Evolutionary conservation across 2,888 invertebrate species (phyloP).

Genomic region (Agapetus fuscipes): DNA sequence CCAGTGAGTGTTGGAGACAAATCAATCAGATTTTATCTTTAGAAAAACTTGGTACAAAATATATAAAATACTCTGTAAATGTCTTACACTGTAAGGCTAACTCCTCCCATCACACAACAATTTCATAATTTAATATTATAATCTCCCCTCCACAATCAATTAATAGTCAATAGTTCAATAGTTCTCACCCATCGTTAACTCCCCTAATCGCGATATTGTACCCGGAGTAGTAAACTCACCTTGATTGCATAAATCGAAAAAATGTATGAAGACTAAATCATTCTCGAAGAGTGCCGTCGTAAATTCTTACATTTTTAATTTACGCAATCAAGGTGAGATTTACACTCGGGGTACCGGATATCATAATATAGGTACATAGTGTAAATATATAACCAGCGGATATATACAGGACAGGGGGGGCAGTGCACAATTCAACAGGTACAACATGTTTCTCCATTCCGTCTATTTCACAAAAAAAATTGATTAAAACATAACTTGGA

Average conservation of each 20-base stretch:
- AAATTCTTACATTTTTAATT: no score
- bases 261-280: no score
- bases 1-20: slow-evolving; percentile 36
- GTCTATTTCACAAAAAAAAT: slow-evolving; percentile 29
- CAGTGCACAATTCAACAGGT: slow-evolving; percentile 21
- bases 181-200: neutral
- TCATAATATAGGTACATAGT: slow-evolving; percentile 6
- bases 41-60: slow-evolving; percentile 50
- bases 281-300: no score
- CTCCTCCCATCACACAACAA: slow-evolving; percentile 27
- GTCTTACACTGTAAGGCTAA: slow-evolving; percentile 48
- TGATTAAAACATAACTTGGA: slow-evolving; percentile 32
- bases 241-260: no score
- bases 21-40: slow-evolving; percentile 49
- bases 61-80: slow-evolving; percentile 51
- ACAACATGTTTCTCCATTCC: slow-evolving; percentile 31
- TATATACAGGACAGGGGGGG: slow-evolving; percentile 21
- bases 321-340: no score
- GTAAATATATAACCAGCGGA: slow-evolving; percentile 16
- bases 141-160: no score
- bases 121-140: no score
- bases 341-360: no score
- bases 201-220: no score
- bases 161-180: no score
- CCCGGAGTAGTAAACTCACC: no score